Conservation (phyloP, 2,888 invertebrate genomes). For the Erebia epiphron region DNA sequence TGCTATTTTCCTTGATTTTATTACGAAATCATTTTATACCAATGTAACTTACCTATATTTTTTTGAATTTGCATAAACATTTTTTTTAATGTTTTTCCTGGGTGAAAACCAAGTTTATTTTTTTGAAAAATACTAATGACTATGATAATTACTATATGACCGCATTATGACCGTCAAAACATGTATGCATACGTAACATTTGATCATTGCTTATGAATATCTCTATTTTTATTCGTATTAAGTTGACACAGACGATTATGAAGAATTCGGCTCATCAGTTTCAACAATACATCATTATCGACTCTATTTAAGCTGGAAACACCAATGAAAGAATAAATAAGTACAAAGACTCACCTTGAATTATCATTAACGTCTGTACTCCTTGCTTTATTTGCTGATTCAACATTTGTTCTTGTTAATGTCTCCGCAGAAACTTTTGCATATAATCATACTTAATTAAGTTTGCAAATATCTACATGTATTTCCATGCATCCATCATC, state of each 20-base stretch:
- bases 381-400: constrained; percentile 7
- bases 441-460: background rate
- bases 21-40: too few relatives aligned
- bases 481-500: background rate
- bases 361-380: constrained; percentile 9
- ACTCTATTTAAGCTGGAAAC: background rate
- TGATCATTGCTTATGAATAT: constrained; percentile 9
- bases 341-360: constrained; percentile 10
- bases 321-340: background rate
- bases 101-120: background rate
- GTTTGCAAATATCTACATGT: background rate
- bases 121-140: background rate
- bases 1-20: background rate
- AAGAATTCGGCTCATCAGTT: constrained; percentile 16
- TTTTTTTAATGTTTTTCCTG: background rate
- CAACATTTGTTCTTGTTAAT: constrained; percentile 3
- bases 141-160: background rate
- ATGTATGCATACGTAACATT: background rate
- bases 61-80: background rate
- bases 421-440: background rate
- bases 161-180: background rate
- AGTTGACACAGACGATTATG: constrained; percentile 9
- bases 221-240: background rate
- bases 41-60: too few relatives aligned
- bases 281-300: constrained; percentile 12